A percentile compares a stretch with the other conserved stretches of the same genome.
These are phyloP conservation scores for Eueides isabella DNA, from an alignment of 1,140 invertebrate species.

Conservation along the genomic window DNA sequence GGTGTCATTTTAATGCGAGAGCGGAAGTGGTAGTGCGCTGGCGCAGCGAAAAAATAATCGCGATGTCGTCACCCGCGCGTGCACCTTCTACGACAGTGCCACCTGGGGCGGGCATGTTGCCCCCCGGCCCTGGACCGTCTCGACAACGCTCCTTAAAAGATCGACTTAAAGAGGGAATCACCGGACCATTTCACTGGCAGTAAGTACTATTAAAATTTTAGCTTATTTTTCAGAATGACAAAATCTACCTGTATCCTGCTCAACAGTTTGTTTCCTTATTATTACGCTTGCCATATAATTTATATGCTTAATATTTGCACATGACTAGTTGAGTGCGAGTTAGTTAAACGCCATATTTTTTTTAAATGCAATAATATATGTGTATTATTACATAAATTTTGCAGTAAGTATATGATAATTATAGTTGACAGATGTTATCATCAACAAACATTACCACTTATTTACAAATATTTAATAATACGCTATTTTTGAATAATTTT, in stretches of 20 bases:
- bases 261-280: constrained; percentile 5
- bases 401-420: neutral
- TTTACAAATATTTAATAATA: neutral
- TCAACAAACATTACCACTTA: neutral
- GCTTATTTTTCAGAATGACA: constrained; percentile 16
- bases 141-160: constrained; percentile 87
- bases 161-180: constrained; percentile 88
- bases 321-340: neutral
- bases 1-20: constrained; percentile 65
- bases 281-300: neutral
- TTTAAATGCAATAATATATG: neutral
- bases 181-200: constrained; percentile 89
- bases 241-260: constrained; percentile 31
- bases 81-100: constrained; percentile 65
- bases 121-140: constrained; percentile 84
- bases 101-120: constrained; percentile 70
- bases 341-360: neutral
- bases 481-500: neutral
- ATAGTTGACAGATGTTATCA: neutral
- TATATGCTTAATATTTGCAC: neutral
- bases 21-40: constrained; percentile 55
- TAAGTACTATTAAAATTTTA: constrained; percentile 81
- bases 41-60: constrained; percentile 39
- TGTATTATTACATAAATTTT: neutral
- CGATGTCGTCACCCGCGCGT: constrained; percentile 75